A percentile compares a stretch with the other conserved stretches of the same genome.
These are phyloP conservation scores for Allolobophora icterica DNA, from an alignment of 2,888 invertebrate species.

Conservation along the genomic window DNA sequence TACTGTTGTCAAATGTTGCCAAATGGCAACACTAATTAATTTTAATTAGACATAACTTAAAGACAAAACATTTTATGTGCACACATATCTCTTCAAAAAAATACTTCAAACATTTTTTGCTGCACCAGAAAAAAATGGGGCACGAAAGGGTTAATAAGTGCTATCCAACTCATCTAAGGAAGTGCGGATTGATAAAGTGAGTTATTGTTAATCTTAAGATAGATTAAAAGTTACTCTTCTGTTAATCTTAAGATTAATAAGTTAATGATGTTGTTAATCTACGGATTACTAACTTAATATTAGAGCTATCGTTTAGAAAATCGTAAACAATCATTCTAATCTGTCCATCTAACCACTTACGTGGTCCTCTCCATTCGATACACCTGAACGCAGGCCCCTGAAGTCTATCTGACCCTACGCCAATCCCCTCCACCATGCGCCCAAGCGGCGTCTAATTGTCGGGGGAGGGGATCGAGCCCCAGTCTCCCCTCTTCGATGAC, in stretches of 20 bases:
- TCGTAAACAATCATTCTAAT: neutral
- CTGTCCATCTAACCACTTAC: neutral
- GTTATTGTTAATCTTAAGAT: too few species aligned
- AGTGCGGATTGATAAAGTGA: too few species aligned
- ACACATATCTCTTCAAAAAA: too few species aligned
- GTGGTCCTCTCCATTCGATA: neutral
- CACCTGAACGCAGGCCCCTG: neutral
- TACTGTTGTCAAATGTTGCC: too few species aligned
- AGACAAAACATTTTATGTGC: too few species aligned
- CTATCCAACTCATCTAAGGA: too few species aligned
- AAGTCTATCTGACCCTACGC: neutral
- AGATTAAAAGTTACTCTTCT: neutral
- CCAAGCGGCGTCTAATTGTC: conserved; percentile 13
- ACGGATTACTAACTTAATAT: neutral
- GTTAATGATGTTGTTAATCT: neutral
- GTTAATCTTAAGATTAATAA: neutral
- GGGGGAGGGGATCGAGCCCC: neutral
- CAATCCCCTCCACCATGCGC: neutral
- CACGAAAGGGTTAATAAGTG: too few species aligned
- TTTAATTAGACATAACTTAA: too few species aligned
- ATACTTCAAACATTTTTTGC: too few species aligned
- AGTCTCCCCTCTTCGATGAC: neutral
- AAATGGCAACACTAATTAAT: too few species aligned
- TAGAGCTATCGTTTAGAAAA: too few species aligned
- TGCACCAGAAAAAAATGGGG: too few species aligned